phyloP scores from a whole-genome alignment of 2,113 vertebrate species.

The Suricata suricatta region DNA sequence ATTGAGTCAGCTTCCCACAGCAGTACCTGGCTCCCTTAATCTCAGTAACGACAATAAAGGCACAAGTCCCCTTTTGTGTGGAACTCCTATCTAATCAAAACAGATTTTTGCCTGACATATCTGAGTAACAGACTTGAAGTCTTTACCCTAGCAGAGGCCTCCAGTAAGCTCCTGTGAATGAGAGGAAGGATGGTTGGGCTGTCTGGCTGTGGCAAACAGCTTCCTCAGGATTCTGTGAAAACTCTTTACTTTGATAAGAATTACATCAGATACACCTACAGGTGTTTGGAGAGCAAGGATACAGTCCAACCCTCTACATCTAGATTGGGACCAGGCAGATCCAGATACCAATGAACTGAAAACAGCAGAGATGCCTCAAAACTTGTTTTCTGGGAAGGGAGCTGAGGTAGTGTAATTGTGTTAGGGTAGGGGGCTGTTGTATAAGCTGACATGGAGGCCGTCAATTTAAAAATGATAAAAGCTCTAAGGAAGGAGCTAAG shows the following conservation, averaged over 20 bases:
- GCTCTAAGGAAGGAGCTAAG: not conserved
- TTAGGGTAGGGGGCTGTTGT: not conserved
- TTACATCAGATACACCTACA: constrained; percentile 25
- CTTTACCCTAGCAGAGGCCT: constrained; percentile 49
- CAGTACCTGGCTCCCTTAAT: constrained; percentile 74
- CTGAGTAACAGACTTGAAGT: constrained; percentile 58
- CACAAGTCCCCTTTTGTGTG: constrained; percentile 63
- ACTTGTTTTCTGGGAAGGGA: not conserved
- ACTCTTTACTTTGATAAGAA: constrained; percentile 8
- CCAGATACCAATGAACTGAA: not conserved
- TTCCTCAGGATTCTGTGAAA: constrained; percentile 45
- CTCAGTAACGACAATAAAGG: constrained; percentile 67
- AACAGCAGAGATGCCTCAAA: constrained; percentile 36
- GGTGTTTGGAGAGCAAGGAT: constrained; percentile 5
- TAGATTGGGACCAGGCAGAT: constrained; percentile 27
- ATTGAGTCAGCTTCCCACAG: constrained; percentile 60
- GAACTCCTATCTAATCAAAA: constrained; percentile 70
- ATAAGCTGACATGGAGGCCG: not conserved
- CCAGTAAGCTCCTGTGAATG: constrained; percentile 60
- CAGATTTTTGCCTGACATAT: constrained; percentile 64
- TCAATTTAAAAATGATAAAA: constrained; percentile 47
- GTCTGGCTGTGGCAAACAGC: constrained; percentile 42
- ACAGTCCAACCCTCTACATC: not conserved
- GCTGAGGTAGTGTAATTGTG: not conserved
- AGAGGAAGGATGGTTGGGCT: constrained; percentile 38